A percentile compares a stretch with the other conserved stretches of the same genome.
phyloP scores from a whole-genome alignment of 2,797 vertebrate genomes.

The Synanceia verrucosa region DNA sequence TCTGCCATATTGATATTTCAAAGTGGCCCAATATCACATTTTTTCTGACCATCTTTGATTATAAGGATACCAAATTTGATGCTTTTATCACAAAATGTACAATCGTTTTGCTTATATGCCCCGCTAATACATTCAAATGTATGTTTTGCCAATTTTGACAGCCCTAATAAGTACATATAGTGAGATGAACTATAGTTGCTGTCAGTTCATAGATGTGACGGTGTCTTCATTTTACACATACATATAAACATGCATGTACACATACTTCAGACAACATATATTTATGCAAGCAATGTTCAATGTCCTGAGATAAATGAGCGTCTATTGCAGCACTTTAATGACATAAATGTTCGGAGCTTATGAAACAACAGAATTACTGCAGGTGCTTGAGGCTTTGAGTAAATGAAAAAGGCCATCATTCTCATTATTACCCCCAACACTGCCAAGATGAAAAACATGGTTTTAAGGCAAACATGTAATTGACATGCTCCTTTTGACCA shows the following conservation, averaged over 20 bases:
- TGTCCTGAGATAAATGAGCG: background rate
- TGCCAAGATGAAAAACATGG: background rate
- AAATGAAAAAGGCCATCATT: slow-evolving; percentile 19
- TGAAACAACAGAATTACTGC: background rate
- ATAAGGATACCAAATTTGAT: no score
- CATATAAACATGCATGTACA: background rate
- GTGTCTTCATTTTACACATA: background rate
- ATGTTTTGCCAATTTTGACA: no score
- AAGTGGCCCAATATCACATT: no score
- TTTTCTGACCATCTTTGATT: no score
- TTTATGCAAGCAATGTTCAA: background rate
- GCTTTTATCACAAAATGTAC: no score
- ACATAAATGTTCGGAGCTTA: background rate
- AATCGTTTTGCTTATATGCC: no score
- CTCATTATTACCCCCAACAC: background rate
- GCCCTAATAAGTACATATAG: no score
- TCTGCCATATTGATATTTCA: no score
- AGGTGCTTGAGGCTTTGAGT: background rate
- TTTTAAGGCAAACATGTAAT: background rate
- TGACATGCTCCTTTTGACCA: slow-evolving; percentile 6
- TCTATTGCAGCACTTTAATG: background rate
- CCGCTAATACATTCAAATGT: no score
- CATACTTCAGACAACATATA: background rate
- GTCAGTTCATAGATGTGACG: slow-evolving; percentile 1
- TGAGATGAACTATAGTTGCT: slow-evolving; percentile 22